Conservation (phyloP, 2,888 invertebrate species). For the Heliothis peltigera region DNA sequence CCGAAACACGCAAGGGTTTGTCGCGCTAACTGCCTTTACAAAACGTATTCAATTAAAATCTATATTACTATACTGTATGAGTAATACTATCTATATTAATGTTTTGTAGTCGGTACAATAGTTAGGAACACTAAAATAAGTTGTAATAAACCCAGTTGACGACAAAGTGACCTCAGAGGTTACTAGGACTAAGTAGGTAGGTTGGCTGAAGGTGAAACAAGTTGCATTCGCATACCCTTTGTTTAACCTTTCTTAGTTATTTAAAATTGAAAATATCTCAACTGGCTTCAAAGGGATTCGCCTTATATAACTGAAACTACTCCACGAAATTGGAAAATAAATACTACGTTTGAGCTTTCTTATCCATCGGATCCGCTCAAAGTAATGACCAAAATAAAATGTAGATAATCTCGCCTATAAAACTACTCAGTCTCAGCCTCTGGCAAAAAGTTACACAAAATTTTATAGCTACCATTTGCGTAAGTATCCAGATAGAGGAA, state of each 20-base stretch:
- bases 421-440: slow-evolving; percentile 13
- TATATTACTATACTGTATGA: too few species aligned
- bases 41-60: too few species aligned
- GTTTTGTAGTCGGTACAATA: not conserved
- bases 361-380: slow-evolving; percentile 16
- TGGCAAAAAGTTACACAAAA: not conserved
- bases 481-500: not conserved
- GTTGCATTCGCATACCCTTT: slow-evolving; percentile 17
- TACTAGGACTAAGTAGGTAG: slow-evolving; percentile 19
- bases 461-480: not conserved
- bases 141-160: slow-evolving; percentile 5
- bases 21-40: too few species aligned
- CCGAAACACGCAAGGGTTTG: too few species aligned
- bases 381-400: slow-evolving; percentile 33
- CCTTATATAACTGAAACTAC: slow-evolving; percentile 12
- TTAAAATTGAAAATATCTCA: slow-evolving; percentile 21
- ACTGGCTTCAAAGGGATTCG: slow-evolving; percentile 7
- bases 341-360: slow-evolving; percentile 18
- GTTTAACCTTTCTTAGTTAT: slow-evolving; percentile 23
- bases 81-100: not conserved
- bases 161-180: slow-evolving; percentile 33
- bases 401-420: slow-evolving; percentile 32
- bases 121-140: not conserved
- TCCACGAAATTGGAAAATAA: slow-evolving; percentile 11
- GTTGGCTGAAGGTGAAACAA: slow-evolving; percentile 33